Percentiles rank a stretch among this genome's conserved stretches.
phyloP scores from a whole-genome alignment of 2,888 invertebrate genomes.

The Cryptocheilus praepositus region DNA sequence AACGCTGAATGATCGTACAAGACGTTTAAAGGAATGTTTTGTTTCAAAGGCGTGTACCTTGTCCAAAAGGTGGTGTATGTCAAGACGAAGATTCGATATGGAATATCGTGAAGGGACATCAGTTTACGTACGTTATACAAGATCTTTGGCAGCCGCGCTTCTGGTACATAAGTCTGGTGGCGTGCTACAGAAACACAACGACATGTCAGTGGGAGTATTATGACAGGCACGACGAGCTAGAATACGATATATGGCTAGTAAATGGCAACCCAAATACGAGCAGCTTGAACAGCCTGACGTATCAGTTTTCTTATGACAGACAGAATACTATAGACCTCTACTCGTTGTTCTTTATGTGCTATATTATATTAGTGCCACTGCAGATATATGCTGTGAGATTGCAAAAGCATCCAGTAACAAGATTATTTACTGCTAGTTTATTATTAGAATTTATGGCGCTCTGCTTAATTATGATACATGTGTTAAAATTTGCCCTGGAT shows the following conservation, averaged over 20 bases:
- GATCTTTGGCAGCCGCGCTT: constrained; percentile 94
- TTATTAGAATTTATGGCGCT: constrained; percentile 90
- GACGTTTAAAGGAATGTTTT: constrained; percentile 10
- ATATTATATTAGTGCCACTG: constrained; percentile 89
- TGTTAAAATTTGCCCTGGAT: constrained; percentile 92
- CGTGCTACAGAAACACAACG: constrained; percentile 89
- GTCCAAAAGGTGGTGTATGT: constrained; percentile 85
- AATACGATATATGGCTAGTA: constrained; percentile 96
- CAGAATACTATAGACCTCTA: constrained; percentile 95
- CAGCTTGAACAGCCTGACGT: constrained; percentile 90
- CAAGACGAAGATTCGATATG: constrained; percentile 89
- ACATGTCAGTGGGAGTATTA: constrained; percentile 92
- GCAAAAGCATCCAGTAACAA: constrained; percentile 94
- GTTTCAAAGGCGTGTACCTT: constrained; percentile 84
- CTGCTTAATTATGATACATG: constrained; percentile 90
- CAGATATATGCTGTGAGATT: constrained; percentile 93
- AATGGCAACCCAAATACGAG: constrained; percentile 96
- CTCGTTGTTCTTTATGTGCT: constrained; percentile 90
- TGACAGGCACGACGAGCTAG: constrained; percentile 77
- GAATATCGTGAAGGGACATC: constrained; percentile 91
- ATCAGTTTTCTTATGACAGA: constrained; percentile 97
- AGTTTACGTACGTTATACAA: constrained; percentile 95
- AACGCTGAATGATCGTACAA: no score
- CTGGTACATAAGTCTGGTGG: constrained; percentile 96
- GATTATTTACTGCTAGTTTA: constrained; percentile 91